phyloP scores from a whole-genome alignment of 2,888 invertebrate genomes.

The Ophraella communa region DNA sequence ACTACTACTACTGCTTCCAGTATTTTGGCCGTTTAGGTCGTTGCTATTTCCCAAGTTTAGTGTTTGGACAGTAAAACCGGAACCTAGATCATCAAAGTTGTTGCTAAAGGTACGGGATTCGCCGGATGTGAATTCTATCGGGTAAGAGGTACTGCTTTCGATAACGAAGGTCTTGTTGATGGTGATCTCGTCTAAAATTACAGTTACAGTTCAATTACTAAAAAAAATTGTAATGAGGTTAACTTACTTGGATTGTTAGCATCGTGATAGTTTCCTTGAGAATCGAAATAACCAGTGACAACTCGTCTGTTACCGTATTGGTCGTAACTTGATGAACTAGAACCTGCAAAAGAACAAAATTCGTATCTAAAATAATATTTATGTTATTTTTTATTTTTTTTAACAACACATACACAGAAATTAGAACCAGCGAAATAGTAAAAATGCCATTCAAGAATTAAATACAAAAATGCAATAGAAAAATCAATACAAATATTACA shows the following conservation, averaged over 20 bases:
- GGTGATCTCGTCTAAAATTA: slow-evolving; percentile 28
- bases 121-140: slow-evolving; percentile 31
- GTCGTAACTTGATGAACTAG: neutral
- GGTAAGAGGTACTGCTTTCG: slow-evolving; percentile 33
- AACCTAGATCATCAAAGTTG: slow-evolving; percentile 37
- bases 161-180: slow-evolving; percentile 32
- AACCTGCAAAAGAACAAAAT: neutral
- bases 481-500: no score
- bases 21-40: neutral
- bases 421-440: no score
- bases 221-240: neutral
- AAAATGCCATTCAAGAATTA: no score
- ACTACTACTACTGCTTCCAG: neutral
- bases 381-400: no score
- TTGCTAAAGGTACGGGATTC: slow-evolving; percentile 9
- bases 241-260: slow-evolving; percentile 19
- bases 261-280: slow-evolving; percentile 27
- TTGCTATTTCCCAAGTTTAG: slow-evolving; percentile 43
- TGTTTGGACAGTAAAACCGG: slow-evolving; percentile 46
- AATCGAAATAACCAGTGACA: slow-evolving; percentile 31
- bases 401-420: no score
- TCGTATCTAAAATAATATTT: neutral
- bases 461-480: no score
- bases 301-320: slow-evolving; percentile 13
- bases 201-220: no score